Evolutionary conservation across 2,797 vertebrate genomes (phyloP).

Genomic region (Champsocephalus gunnari): DNA sequence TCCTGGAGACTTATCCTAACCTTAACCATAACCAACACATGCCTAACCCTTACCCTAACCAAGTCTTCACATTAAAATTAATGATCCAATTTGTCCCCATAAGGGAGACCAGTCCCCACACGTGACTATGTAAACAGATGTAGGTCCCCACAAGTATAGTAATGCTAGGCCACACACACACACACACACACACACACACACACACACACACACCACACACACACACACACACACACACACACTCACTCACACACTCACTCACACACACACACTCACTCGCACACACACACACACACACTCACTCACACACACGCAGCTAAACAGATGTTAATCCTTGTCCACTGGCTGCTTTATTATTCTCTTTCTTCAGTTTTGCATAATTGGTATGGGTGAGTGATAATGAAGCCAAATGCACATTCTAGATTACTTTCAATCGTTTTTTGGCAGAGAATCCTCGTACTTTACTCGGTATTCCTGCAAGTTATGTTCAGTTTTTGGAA

Average conservation of each 20-base stretch:
- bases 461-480: neutral
- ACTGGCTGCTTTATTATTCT: neutral
- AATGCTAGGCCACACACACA: neutral
- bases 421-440: neutral
- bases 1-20: too few relatives aligned
- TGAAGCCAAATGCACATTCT: conserved; percentile 7
- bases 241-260: neutral
- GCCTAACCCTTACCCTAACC: too few relatives aligned
- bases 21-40: too few relatives aligned
- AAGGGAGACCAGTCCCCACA: too few relatives aligned
- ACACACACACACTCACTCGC: neutral
- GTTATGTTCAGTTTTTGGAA: neutral
- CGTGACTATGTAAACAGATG: too few relatives aligned
- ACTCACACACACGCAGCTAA: neutral
- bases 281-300: neutral
- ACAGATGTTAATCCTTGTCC: conserved; percentile 33
- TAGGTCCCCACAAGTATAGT: too few relatives aligned
- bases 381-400: conserved; percentile 5
- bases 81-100: too few relatives aligned
- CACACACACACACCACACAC: too few relatives aligned
- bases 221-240: too few relatives aligned
- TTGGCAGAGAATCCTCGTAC: neutral
- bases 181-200: neutral
- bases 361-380: neutral
- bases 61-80: too few relatives aligned